phyloP scores from a whole-genome alignment of 2,888 invertebrate species.

The Hirtodrosophila histrioides region DNA sequence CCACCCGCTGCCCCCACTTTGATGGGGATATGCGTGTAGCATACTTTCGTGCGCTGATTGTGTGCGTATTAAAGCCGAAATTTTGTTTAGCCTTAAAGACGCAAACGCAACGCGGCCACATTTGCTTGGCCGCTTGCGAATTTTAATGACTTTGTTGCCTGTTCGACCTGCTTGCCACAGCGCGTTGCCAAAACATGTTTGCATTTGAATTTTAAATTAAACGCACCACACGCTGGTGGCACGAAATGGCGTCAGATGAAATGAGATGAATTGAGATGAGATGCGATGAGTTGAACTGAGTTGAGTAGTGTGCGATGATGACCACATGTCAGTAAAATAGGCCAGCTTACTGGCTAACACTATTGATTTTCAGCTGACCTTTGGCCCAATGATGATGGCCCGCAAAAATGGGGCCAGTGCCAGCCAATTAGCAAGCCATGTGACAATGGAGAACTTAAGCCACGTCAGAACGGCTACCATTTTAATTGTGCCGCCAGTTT shows the following conservation, averaged over 20 bases:
- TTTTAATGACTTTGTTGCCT: conserved; percentile 63
- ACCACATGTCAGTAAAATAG: conserved; percentile 34
- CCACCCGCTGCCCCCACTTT: not conserved
- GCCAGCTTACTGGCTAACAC: conserved; percentile 25
- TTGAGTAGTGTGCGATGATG: conserved; percentile 11
- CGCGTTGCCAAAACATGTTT: conserved; percentile 48
- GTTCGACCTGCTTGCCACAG: conserved; percentile 32
- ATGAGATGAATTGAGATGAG: not conserved
- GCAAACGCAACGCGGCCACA: conserved; percentile 38
- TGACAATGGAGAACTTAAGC: conserved; percentile 31
- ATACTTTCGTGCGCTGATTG: conserved; percentile 72
- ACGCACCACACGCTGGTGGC: conserved; percentile 47
- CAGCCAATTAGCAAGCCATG: conserved; percentile 37
- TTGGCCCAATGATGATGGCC: conserved; percentile 14
- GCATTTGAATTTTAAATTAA: conserved; percentile 77
- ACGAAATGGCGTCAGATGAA: not conserved
- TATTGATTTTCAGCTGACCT: conserved; percentile 54
- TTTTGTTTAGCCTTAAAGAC: conserved; percentile 61
- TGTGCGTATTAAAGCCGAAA: conserved; percentile 57
- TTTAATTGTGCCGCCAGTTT: conserved; percentile 41
- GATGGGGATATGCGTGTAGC: conserved; percentile 50
- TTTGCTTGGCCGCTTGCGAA: conserved; percentile 63
- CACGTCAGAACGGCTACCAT: conserved; percentile 34
- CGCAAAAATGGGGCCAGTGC: conserved; percentile 2
- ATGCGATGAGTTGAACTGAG: not conserved